Percentiles rank a stretch among this genome's conserved stretches.
phyloP scores from a whole-genome alignment of 2,113 vertebrate species.

The Rhombomys opimus region DNA sequence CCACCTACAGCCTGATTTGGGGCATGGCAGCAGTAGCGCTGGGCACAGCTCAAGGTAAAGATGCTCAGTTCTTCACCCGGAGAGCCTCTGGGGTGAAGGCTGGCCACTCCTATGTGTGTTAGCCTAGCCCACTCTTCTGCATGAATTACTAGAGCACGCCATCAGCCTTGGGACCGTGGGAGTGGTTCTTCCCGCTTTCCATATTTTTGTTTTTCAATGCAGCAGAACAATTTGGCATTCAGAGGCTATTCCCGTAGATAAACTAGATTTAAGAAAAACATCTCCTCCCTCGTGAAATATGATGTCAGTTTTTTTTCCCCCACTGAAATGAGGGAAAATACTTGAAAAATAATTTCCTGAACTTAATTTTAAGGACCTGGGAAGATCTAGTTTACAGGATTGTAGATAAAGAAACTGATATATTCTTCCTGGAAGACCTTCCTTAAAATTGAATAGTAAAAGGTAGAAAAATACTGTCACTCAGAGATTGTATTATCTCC shows the following conservation, averaged over 20 bases:
- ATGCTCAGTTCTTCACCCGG: background rate
- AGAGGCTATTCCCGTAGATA: background rate
- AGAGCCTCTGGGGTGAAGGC: background rate
- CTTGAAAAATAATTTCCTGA: background rate
- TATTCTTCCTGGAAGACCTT: background rate
- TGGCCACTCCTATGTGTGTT: background rate
- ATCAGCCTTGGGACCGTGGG: background rate
- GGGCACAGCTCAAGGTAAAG: conserved; percentile 78
- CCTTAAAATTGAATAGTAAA: background rate
- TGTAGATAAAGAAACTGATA: background rate
- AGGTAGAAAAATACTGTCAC: background rate
- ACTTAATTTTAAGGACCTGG: background rate
- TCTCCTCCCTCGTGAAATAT: conserved; percentile 24
- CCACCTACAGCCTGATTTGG: conserved; percentile 75
- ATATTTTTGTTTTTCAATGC: background rate
- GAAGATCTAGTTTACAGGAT: background rate
- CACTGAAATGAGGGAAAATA: background rate
- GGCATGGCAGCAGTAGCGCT: conserved; percentile 60
- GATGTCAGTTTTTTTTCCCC: conserved; percentile 7
- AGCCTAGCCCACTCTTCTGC: background rate
- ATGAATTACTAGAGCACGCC: background rate
- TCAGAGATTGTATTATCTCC: background rate
- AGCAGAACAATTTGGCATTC: background rate
- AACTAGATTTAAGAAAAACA: background rate
- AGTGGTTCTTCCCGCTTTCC: conserved; percentile 16